Evolutionary conservation across 2,888 invertebrate species (phyloP).

Genomic region (Patella caerulea): DNA sequence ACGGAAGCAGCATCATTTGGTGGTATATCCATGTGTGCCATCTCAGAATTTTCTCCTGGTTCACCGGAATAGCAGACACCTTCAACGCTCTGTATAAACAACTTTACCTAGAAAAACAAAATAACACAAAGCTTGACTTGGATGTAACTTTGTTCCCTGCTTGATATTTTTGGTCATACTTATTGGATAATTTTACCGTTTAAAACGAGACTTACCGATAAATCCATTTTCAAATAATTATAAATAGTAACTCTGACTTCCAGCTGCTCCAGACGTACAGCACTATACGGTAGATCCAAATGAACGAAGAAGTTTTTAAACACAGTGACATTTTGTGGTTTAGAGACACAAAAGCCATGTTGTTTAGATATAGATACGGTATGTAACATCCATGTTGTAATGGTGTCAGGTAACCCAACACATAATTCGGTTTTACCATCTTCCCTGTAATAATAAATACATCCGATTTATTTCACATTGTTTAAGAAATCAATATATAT

Average conservation of each 20-base stretch:
- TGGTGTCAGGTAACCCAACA: slow-evolving; percentile 46
- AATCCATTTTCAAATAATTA: slow-evolving; percentile 38
- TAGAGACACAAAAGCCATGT: slow-evolving; percentile 44
- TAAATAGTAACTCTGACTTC: slow-evolving; percentile 51
- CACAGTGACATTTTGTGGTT: slow-evolving; percentile 38
- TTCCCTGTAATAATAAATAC: slow-evolving; percentile 20
- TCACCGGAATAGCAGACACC: slow-evolving; percentile 42
- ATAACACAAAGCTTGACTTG: no score
- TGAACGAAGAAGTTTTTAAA: slow-evolving; percentile 50
- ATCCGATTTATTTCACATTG: no score
- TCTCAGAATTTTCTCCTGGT: slow-evolving; percentile 33
- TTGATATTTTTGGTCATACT: no score
- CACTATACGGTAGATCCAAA: slow-evolving; percentile 50
- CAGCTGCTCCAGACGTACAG: slow-evolving; percentile 48
- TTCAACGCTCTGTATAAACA: slow-evolving; percentile 38
- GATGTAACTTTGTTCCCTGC: no score
- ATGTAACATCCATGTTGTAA: slow-evolving; percentile 48
- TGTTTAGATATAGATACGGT: slow-evolving; percentile 43
- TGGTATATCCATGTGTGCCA: slow-evolving; percentile 35
- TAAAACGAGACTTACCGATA: slow-evolving; percentile 32
- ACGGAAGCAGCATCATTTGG: slow-evolving; percentile 47
- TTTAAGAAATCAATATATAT: no score
- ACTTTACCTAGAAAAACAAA: slow-evolving; percentile 28
- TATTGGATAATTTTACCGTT: no score
- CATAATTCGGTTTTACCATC: slow-evolving; percentile 35